Evolutionary conservation across 2,888 invertebrate species (phyloP), one percentile per base, ranked within the genome.

Genomic region (Agrotis clavis): DNA sequence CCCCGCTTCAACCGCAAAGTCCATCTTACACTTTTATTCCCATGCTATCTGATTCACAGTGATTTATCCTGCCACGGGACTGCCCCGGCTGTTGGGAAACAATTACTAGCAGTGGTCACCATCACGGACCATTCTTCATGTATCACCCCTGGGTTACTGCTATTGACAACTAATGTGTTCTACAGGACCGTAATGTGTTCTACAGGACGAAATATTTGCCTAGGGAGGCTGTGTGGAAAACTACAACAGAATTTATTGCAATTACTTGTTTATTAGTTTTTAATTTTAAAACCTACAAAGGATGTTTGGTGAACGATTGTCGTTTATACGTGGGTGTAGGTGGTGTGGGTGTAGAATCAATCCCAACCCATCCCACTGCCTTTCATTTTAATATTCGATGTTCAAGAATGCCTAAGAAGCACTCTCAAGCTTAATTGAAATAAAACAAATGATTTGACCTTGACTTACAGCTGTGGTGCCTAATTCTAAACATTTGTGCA

Each of bases 11-110:
- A 41, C 65, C 64, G 61, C 66, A 47, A 48, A 56, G 63, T 41
- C 61, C 65, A 71, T 74, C 81, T 80, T 82, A 87, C 87, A 89
- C 89, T 92, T 92, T 92, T 92, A 90, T 92, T 92, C 86, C 84
- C 85, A 78, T 90, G 88, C 90, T 90, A 92, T 93, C 92, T 92
- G 93, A 94, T 93, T 92, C 92, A 91, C 89, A 87, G 88, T 88
- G 92, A 91, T 90, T 91, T 88, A 88, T 89, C 86, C 81, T 81
- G 79, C 81, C 84, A 74, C 84, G 85, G 82, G 79, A 18, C 74
- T 21, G 56, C 89, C 87, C 88, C 85, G 84, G 86, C 86, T 83
- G 84, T 83, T 80, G 85, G 90, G 90, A 94, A 94, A 94, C 94
- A 94, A 94, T 94, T 94, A 94, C 92, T 68, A 66, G 63, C 77